These are phyloP conservation scores for Cyprinus carpio DNA, from an alignment of 2,113 vertebrate species.

Conservation along the genomic window DNA sequence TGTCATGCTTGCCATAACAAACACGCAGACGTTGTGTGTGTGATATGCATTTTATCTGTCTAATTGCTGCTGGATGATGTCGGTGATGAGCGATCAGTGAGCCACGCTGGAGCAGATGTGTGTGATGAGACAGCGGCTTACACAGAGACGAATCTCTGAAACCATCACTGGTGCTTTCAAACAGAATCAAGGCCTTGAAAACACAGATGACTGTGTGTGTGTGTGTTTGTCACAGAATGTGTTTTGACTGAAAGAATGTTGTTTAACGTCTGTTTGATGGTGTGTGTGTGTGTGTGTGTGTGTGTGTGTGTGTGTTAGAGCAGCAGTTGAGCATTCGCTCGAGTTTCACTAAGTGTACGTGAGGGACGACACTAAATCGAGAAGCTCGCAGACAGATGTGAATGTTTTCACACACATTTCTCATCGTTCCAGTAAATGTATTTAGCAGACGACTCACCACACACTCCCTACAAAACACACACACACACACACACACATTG, in stretches of 20 bases:
- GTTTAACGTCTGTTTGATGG: neutral
- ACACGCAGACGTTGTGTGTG: neutral
- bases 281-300: constrained; percentile 18
- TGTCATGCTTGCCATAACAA: neutral
- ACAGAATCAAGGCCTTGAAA: constrained; percentile 3
- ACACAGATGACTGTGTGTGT: constrained; percentile 28
- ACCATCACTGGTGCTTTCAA: neutral
- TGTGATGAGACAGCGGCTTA: constrained; percentile 35
- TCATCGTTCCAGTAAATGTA: constrained; percentile 66
- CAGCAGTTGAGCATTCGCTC: neutral
- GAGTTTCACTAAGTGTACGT: neutral
- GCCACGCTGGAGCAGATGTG: constrained; percentile 32
- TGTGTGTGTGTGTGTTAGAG: constrained; percentile 37
- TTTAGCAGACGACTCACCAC: constrained; percentile 32
- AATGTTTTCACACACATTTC: constrained; percentile 58
- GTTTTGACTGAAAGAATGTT: constrained; percentile 17
- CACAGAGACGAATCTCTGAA: neutral
- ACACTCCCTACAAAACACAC: constrained; percentile 10
- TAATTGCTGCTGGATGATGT: constrained; percentile 51
- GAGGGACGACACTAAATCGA: neutral
- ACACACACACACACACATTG: too few species aligned
- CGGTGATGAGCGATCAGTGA: constrained; percentile 41
- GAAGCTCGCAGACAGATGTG: constrained; percentile 45
- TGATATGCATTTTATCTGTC: neutral
- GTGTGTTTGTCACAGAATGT: neutral